A percentile compares a stretch with the other conserved stretches of the same genome.
Evolutionary conservation across 2,888 invertebrate genomes (phyloP).

Genomic region (Gastracanthus pulcherrimus): DNA sequence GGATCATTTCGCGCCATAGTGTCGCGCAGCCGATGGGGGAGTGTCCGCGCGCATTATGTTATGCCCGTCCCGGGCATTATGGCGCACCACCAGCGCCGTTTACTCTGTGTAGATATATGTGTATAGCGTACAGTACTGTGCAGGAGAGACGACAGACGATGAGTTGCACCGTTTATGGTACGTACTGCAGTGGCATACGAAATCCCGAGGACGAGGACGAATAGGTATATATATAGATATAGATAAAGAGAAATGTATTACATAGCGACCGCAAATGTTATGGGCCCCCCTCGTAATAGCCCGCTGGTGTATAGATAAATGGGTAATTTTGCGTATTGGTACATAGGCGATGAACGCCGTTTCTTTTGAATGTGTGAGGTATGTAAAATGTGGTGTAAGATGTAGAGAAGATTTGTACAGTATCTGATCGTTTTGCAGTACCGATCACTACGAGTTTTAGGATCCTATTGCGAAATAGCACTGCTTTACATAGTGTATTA

Average conservation of each 20-base stretch:
- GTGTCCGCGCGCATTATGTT: not conserved
- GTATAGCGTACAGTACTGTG: not conserved
- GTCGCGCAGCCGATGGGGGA: not conserved
- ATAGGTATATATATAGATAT: not conserved
- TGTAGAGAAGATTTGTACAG: no score
- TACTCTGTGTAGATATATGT: not conserved
- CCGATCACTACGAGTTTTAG: no score
- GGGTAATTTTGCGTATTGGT: not conserved
- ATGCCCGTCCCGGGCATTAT: not conserved
- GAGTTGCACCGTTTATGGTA: not conserved
- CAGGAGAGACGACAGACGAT: no score
- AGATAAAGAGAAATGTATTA: not conserved
- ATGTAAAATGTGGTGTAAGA: no score
- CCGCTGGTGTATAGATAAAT: not conserved
- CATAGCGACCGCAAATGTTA: not conserved
- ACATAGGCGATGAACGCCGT: no score
- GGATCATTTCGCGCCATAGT: not conserved
- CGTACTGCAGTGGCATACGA: not conserved
- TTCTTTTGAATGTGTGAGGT: no score
- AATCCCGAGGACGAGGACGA: not conserved
- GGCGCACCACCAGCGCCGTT: not conserved
- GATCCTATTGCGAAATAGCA: no score
- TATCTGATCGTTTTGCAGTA: no score
- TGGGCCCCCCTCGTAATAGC: not conserved
- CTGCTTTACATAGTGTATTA: no score